A percentile compares a stretch with the other conserved stretches of the same genome.
Evolutionary conservation across 2,888 invertebrate genomes (phyloP).

Genomic region (Lasioglossum zephyrum): DNA sequence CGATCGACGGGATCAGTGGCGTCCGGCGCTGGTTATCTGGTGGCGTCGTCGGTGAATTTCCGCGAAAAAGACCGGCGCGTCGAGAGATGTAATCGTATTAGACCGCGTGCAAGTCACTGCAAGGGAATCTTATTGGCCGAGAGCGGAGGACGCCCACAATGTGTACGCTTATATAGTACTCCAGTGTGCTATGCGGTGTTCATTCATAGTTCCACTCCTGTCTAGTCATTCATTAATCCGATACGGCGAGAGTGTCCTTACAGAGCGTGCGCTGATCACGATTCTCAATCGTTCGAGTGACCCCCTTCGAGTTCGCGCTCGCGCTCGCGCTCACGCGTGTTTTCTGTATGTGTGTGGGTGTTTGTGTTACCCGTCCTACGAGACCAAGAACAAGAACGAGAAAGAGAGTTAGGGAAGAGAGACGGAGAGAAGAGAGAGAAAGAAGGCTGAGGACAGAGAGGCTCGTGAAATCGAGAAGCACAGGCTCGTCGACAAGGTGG

Average conservation of each 20-base stretch:
- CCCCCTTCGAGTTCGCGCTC: conserved; percentile 65
- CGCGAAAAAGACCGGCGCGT: conserved; percentile 65
- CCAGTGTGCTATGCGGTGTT: conserved; percentile 78
- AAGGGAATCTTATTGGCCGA: conserved; percentile 76
- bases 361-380: conserved; percentile 22
- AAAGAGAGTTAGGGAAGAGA: background rate
- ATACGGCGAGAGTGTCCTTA: conserved; percentile 75
- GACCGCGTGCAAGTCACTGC: conserved; percentile 65
- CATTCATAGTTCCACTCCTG: conserved; percentile 82
- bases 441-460: background rate
- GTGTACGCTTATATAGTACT: conserved; percentile 80
- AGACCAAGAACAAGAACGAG: background rate
- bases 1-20: background rate
- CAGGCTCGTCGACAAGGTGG: conserved; percentile 62
- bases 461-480: conserved; percentile 60
- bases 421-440: background rate
- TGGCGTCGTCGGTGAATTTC: conserved; percentile 60
- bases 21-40: background rate
- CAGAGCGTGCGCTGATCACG: conserved; percentile 69
- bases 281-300: conserved; percentile 71
- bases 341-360: conserved; percentile 34
- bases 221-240: conserved; percentile 81
- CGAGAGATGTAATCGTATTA: conserved; percentile 67
- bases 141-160: conserved; percentile 80
- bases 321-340: conserved; percentile 23